These are phyloP conservation scores for Limnephilus marmoratus DNA, from an alignment of 2,888 invertebrate species.

Conservation along the genomic window DNA sequence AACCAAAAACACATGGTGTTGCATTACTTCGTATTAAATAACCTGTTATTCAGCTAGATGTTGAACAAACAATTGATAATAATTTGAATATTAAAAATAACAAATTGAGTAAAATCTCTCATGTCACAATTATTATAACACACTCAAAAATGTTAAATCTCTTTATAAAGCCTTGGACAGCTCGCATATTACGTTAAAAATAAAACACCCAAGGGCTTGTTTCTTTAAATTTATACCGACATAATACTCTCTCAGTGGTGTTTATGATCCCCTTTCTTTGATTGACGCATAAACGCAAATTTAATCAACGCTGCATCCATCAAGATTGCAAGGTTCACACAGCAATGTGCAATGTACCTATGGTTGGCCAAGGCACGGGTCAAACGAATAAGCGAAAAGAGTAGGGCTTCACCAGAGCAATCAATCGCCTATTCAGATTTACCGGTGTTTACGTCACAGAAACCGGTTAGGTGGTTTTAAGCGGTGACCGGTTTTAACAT, in stretches of 20 bases:
- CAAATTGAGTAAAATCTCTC: neutral
- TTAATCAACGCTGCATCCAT: slow-evolving; percentile 25
- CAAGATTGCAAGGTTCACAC: neutral
- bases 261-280: neutral
- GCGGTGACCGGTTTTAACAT: neutral
- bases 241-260: neutral
- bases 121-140: neutral
- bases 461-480: neutral
- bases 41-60: no score
- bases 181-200: neutral
- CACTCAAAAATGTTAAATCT: neutral
- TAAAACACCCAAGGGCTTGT: neutral
- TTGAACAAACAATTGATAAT: no score
- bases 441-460: neutral
- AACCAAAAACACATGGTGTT: no score
- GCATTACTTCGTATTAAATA: no score
- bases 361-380: neutral
- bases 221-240: neutral
- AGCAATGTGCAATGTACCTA: neutral
- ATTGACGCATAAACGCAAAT: neutral
- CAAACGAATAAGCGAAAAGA: neutral
- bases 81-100: neutral
- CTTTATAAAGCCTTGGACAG: neutral
- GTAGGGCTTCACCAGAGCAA: neutral
- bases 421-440: neutral